A percentile compares a stretch with the other conserved stretches of the same genome.
Evolutionary conservation across 1,140 invertebrate genomes (phyloP).

Genomic region (Leguminivora glycinivorella): DNA sequence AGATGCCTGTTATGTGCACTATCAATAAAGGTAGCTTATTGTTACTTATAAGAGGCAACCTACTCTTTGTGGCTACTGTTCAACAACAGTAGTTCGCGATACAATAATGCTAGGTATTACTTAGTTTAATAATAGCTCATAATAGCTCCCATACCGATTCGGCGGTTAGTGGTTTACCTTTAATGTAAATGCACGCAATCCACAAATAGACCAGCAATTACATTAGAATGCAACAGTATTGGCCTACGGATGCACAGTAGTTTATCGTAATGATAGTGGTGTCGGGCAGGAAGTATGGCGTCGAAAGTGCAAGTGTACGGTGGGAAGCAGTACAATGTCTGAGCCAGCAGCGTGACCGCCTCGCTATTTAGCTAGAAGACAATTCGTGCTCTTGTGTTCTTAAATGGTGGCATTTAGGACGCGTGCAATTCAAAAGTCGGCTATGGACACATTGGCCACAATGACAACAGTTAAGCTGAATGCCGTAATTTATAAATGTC

Average conservation of each 20-base stretch:
- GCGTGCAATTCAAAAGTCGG: neutral
- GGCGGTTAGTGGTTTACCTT: constrained; percentile 19
- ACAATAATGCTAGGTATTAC: constrained; percentile 21
- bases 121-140: constrained; percentile 15
- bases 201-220: neutral
- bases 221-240: neutral
- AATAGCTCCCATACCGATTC: neutral
- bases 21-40: too few relatives aligned
- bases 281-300: constrained; percentile 13
- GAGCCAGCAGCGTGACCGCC: constrained; percentile 20
- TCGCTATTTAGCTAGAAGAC: constrained; percentile 21
- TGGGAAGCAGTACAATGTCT: constrained; percentile 21
- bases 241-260: constrained; percentile 4
- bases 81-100: neutral
- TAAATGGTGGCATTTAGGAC: neutral
- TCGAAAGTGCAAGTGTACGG: constrained; percentile 26
- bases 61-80: neutral
- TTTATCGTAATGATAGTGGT: constrained; percentile 23
- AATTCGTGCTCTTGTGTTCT: neutral
- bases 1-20: too few relatives aligned
- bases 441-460: neutral
- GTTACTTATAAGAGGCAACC: neutral
- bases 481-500: too few relatives aligned
- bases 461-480: too few relatives aligned
- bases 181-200: constrained; percentile 1